Base-by-base conservation (phyloP, 2,888 invertebrate genomes). In the Leucozona laternaria region DNA sequence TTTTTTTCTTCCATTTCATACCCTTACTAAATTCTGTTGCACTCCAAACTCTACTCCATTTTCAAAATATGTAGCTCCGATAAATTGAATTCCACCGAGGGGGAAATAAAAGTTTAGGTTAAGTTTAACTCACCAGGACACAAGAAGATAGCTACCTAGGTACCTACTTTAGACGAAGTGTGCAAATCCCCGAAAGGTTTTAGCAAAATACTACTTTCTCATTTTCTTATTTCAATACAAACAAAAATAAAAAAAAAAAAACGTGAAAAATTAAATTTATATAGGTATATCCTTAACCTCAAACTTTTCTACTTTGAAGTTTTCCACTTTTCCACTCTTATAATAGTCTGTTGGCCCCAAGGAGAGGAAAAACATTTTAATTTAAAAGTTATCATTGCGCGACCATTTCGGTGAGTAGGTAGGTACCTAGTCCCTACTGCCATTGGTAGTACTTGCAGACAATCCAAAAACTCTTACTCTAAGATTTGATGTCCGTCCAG, bases 281-380 rank as follows among this genome's bases (percentile, higher is more conserved):
- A 60, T n/a, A n/a, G n/a, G n/a, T n/a, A n/a, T 70, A 68, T 45
- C 50, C 75, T 86, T 82, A 82, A 75, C 78, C 81, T 78, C 86
- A 78, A 86, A 86, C 68, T 86, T 86, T 82, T 82, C 78, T 64
- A 78, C 86, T 86, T 75, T 37, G 31, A 82, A 86, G 75, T 86
- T 53, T n/a, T n/a, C n/a, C n/a, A n/a, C n/a, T n/a, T 58, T 73
- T 40, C 37, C 15, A 17, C 43, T 57, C 34, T 31, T 57, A n/a
- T 76, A 28, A 70, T 68, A 13, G 25, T 53, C 25, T 53, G 3
- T 53, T 53, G 25, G 25, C 28, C 53, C 28, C 34, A 20, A 53
- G 25, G 25, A 48, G 53, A 48, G 53, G 40, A 62, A 72, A 70
- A 84, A 79, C 76, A 75, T 79, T 80, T 85, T 80, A 72, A 84